phyloP scores from a whole-genome alignment of 2,797 vertebrate genomes.

The Lagorchestes hirsutus region DNA sequence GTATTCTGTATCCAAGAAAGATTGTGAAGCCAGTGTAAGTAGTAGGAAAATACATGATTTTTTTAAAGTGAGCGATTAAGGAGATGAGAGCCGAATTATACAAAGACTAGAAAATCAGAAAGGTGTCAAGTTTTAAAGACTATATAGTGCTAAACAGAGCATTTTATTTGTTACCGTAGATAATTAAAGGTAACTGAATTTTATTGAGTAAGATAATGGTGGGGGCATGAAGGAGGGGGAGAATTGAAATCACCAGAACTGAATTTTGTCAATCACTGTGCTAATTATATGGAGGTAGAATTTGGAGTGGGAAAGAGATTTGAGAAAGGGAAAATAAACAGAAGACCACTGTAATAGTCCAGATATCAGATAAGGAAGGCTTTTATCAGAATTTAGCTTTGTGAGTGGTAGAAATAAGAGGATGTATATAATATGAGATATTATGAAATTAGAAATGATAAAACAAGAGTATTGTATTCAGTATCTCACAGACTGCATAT shows the following conservation, averaged over 20 bases:
- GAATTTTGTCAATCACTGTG: not conserved
- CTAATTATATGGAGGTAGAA: not conserved
- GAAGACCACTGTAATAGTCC: not conserved
- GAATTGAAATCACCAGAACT: not conserved
- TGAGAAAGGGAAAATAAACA: not conserved
- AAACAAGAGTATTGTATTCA: not conserved
- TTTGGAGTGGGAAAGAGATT: not conserved
- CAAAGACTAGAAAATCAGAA: not conserved
- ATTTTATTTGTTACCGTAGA: not conserved
- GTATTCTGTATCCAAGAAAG: not conserved
- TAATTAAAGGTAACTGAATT: not conserved
- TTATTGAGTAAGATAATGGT: not conserved
- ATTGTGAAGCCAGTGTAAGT: not conserved
- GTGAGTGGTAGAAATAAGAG: not conserved
- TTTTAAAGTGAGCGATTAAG: no score
- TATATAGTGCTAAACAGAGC: not conserved
- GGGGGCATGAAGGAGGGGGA: not conserved
- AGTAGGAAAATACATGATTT: not conserved
- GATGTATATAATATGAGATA: not conserved
- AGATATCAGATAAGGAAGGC: not conserved
- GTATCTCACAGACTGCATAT: not conserved
- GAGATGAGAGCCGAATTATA: not conserved
- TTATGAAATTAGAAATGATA: not conserved
- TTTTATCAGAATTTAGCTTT: not conserved
- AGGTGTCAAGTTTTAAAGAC: not conserved